Conservation (phyloP, 30 jellyfish, hydroid and myxozoan genomes). For the Rhopilema esculentum region DNA sequence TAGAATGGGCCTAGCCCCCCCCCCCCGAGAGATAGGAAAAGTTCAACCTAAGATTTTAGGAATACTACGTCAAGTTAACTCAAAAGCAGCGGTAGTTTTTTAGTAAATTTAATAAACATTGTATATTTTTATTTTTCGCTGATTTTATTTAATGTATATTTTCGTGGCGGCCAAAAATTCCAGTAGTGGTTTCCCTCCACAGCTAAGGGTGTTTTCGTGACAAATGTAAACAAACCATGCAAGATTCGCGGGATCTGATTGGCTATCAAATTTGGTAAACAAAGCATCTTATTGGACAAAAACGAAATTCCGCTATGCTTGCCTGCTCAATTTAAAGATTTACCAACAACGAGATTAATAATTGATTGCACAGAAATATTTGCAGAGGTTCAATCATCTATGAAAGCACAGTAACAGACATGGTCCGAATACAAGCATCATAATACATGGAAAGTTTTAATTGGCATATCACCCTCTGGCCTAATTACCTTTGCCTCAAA, state of each 20-base stretch:
- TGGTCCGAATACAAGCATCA: slow-evolving; percentile 37
- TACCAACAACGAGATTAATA: slow-evolving; percentile 52
- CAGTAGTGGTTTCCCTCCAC: neutral
- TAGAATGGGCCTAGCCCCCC: no score
- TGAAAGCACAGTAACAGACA: slow-evolving; percentile 32
- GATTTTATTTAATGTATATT: neutral
- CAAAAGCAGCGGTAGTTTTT: no score
- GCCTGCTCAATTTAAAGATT: slow-evolving; percentile 16
- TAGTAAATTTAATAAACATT: neutral
- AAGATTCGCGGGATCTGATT: neutral
- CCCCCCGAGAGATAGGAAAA: no score
- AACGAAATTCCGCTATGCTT: neutral
- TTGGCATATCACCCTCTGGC: no score
- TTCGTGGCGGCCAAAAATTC: neutral
- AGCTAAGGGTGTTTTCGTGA: neutral
- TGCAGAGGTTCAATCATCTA: slow-evolving; percentile 46
- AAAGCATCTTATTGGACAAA: neutral
- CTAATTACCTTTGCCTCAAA: no score
- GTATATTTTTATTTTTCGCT: neutral
- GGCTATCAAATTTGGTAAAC: neutral
- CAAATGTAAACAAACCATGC: neutral
- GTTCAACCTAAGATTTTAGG: no score
- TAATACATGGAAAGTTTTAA: no score
- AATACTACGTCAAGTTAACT: no score
- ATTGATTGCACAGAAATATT: no score